These are phyloP conservation scores for Volucella inflata DNA, from an alignment of 2,888 invertebrate species.

Conservation along the genomic window DNA sequence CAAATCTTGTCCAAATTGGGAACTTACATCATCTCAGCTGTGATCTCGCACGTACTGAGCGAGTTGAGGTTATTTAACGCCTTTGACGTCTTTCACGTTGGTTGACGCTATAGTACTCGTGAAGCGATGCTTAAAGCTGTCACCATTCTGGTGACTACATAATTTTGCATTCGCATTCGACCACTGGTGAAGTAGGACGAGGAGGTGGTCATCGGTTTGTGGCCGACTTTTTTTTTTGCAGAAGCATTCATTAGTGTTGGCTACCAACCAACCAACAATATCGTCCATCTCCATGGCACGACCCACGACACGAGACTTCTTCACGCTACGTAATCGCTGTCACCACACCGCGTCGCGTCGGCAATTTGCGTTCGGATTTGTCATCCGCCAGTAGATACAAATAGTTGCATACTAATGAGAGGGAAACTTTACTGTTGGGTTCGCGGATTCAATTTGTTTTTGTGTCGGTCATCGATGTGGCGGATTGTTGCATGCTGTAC, in stretches of 20 bases:
- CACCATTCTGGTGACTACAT: constrained; percentile 43
- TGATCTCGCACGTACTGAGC: constrained; percentile 28
- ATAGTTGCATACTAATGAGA: constrained; percentile 73
- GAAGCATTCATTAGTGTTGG: constrained; percentile 43
- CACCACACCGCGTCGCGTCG: constrained; percentile 24
- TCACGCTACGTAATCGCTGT: constrained; percentile 25
- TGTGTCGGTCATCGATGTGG: constrained; percentile 46
- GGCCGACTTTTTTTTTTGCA: constrained; percentile 34
- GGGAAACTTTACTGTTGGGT: constrained; percentile 47
- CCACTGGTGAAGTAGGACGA: constrained; percentile 6
- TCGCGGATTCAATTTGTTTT: constrained; percentile 16
- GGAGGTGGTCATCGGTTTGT: not conserved
- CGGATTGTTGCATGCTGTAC: constrained; percentile 32
- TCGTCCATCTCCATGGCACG: not conserved
- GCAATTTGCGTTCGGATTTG: constrained; percentile 68
- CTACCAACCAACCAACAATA: constrained; percentile 5
- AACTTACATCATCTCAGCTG: constrained; percentile 45
- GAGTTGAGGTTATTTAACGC: constrained; percentile 63
- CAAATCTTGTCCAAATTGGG: constrained; percentile 39
- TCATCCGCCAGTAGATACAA: constrained; percentile 36
- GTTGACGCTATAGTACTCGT: not conserved
- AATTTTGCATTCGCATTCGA: constrained; percentile 53
- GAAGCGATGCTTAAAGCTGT: constrained; percentile 27
- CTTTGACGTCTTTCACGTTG: constrained; percentile 50
- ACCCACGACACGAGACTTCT: constrained; percentile 21